Evolutionary conservation across 2,797 vertebrate species (phyloP).

Genomic region (Glyptemys insculpta): DNA sequence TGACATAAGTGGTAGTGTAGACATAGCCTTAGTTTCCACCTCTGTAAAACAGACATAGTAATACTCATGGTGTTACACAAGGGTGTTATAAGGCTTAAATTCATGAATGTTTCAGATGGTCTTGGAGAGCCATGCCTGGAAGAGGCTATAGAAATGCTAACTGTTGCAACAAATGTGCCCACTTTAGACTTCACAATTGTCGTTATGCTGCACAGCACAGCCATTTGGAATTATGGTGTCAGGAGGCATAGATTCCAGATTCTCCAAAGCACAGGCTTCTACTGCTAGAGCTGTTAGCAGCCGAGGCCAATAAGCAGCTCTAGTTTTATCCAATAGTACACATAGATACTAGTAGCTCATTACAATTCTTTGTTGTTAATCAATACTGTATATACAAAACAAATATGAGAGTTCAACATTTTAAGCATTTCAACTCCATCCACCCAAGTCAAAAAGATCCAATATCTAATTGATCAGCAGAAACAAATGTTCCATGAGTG

Average conservation of each 20-base stretch:
- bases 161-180: background rate
- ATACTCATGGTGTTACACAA: background rate
- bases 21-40: constrained; percentile 26
- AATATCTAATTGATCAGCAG: background rate
- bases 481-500: background rate
- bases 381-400: background rate
- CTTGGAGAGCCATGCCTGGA: background rate
- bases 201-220: background rate
- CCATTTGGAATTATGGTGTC: background rate
- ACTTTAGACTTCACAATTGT: background rate
- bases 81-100: background rate
- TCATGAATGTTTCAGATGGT: background rate
- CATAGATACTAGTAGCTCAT: background rate
- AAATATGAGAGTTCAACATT: background rate
- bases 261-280: background rate
- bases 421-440: constrained; percentile 8
- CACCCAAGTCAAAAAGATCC: background rate
- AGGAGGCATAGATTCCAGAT: background rate
- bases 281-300: background rate
- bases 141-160: background rate
- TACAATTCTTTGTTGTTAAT: background rate
- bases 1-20: too few relatives aligned
- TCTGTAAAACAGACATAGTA: constrained; percentile 28
- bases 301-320: background rate
- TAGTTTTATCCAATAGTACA: background rate